phyloP scores from a whole-genome alignment of 2,113 vertebrate genomes.

The Pontoporia blainvillei region DNA sequence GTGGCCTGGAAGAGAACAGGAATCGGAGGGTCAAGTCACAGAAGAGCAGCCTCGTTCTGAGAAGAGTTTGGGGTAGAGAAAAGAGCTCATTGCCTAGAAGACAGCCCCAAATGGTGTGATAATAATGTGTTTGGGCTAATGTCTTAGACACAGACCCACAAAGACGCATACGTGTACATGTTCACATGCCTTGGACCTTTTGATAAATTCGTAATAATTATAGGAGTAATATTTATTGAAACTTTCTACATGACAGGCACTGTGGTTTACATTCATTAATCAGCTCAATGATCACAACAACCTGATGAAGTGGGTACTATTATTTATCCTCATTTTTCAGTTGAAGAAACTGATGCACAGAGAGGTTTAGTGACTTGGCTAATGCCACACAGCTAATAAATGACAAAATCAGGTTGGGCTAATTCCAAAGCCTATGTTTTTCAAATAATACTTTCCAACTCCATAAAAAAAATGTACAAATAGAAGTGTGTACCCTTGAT shows the following conservation, averaged over 20 bases:
- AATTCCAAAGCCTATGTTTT: not conserved
- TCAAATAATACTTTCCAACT: not conserved
- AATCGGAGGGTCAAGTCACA: not conserved
- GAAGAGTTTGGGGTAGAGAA: not conserved
- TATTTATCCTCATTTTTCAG: not conserved
- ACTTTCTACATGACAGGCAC: not conserved
- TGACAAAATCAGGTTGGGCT: not conserved
- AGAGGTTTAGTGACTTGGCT: not conserved
- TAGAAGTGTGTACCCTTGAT: not conserved
- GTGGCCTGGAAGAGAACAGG: not conserved
- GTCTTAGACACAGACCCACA: not conserved
- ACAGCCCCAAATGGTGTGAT: not conserved
- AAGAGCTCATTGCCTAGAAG: not conserved
- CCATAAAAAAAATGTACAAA: not conserved
- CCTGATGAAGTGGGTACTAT: not conserved
- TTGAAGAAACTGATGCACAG: not conserved
- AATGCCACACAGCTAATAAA: not conserved
- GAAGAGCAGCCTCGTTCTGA: not conserved
- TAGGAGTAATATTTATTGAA: not conserved
- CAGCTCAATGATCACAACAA: not conserved
- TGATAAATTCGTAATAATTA: not conserved
- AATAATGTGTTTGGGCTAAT: not conserved
- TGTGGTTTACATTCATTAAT: not conserved
- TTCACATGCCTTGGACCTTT: not conserved
- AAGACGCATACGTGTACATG: not conserved